Evolutionary conservation across 1,140 invertebrate genomes (phyloP), one percentile per base, ranked within the genome.

Genomic region (Himalopsyche phryganea): DNA sequence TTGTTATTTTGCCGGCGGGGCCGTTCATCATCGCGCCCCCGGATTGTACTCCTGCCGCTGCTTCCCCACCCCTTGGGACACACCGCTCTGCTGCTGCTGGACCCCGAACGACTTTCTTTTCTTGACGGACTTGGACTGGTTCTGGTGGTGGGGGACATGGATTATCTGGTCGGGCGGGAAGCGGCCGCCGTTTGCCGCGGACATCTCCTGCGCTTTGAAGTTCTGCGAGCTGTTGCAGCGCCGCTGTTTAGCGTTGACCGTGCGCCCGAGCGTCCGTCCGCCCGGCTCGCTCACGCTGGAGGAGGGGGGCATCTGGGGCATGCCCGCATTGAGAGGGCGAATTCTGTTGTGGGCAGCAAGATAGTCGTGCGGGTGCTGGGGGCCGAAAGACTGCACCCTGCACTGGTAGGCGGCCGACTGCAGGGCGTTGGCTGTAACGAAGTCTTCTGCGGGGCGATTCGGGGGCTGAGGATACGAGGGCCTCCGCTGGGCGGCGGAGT

Each of bases 271-370:
- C n/a, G 50, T 36, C 6, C 60, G 50, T n/a, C 55, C 51, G 33
- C 51, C 60, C 1, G 60, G 60, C 45, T 63, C 60, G 40, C 55
- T 58, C 11, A 58, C 55, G 35, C 60, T 63, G 5, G 55, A 58
- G 2, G 55, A 63, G 15, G 33, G 60, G 1, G 53, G 48, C 4
- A 44, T 23, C 23, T 47, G 44, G n/a, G 52, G 40, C n/a, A 23
- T 10, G 6, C 32, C 11, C 13, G 28, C 18, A 48, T 41, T 41
- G 41, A 17, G 6, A 36, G 19, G 19, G 23, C 42, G 10, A 14
- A 50, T 19, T 5, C 46, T 45, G 41, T 51, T 52, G 28, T n/a
- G 49, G 35, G 35, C 35, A 50, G 41, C 47, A 48, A 33, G 54
- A 15, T 49, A 58, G 19, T 17, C 41, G 20, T 48, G 40, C 14